Base-by-base conservation (phyloP, 1,140 invertebrate species). In the Diorhabda elongata region DNA sequence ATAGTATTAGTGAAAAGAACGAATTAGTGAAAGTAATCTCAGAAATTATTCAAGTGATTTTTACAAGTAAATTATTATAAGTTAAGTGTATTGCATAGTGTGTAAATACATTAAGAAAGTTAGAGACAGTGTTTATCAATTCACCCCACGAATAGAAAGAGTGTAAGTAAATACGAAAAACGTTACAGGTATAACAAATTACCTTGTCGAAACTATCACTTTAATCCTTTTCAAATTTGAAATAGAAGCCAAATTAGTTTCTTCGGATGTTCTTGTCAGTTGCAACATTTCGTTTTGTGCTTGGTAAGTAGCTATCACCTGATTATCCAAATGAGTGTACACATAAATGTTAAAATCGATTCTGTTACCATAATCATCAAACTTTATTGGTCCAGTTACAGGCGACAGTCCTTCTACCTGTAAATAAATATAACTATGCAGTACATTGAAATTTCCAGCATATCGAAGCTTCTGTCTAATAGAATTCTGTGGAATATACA, bases 191-290 rank as follows among this genome's bases (percentile, higher is more conserved):
- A 26, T 26, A 26, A 26, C 26, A 26, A 58, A 58, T 59, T 47
- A 67, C 65, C 65, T 67, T 59, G 65, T 60, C 7, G 65, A 67
- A 41, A 67, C 65, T 1, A 58, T 44, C 6, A 66, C 64, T 4
- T 58, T 66, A 43, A 59, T 58, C 59, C 59, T 58, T 44, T 44
- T 42, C 58, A 66, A 59, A 9, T 58, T 59, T 11, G 56, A 58
- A 7, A 58, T 47, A 42, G 57, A 41, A 42, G 64, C 64, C n/a
- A 42, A 11, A 42, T 44, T 4, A 9, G 56, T 58, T 45, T 66
- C 64, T 9, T 59, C 43, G 2, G n/a, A 59, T 44, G 52, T 66
- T 44, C 65, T 59, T 3, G 42, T 26, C 43, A 67, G 47, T 11
- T 44, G 11, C 3, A 67, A 43, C 5, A 58, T 60, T 59, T 67